phyloP scores from a whole-genome alignment of 37 sponge, comb jelly and placozoan genomes.

The Mnemiopsis leidyi region DNA sequence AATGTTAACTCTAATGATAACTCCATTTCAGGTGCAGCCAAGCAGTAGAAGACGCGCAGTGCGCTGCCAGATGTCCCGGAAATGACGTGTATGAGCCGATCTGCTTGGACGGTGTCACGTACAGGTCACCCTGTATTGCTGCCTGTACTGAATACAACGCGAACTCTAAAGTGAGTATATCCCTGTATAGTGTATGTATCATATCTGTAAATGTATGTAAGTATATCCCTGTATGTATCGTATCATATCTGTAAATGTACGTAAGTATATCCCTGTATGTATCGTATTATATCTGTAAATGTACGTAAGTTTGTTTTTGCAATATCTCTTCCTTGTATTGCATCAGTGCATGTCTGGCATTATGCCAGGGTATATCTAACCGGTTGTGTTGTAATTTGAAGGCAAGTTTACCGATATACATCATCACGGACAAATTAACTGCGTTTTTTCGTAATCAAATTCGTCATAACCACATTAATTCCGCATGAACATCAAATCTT shows the following conservation, averaged over 20 bases:
- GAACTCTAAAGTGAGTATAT: background rate
- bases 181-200: background rate
- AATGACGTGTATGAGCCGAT: slow-evolving; percentile 3
- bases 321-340: too few species aligned
- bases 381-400: too few species aligned
- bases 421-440: too few species aligned
- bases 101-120: background rate
- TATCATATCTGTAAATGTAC: background rate
- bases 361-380: background rate
- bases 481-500: too few species aligned
- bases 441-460: too few species aligned
- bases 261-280: background rate
- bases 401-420: too few species aligned
- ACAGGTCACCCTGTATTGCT: slow-evolving; percentile 1
- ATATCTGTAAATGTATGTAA: background rate
- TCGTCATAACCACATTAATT: too few species aligned
- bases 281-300: background rate
- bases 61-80: background rate
- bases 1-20: too few species aligned
- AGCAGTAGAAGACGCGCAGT: background rate
- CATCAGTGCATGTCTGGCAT: too few species aligned
- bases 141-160: background rate
- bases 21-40: background rate
- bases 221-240: background rate
- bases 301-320: background rate